Evolutionary conservation across 2,113 vertebrate genomes (phyloP).

Genomic region (Bubo bubo): DNA sequence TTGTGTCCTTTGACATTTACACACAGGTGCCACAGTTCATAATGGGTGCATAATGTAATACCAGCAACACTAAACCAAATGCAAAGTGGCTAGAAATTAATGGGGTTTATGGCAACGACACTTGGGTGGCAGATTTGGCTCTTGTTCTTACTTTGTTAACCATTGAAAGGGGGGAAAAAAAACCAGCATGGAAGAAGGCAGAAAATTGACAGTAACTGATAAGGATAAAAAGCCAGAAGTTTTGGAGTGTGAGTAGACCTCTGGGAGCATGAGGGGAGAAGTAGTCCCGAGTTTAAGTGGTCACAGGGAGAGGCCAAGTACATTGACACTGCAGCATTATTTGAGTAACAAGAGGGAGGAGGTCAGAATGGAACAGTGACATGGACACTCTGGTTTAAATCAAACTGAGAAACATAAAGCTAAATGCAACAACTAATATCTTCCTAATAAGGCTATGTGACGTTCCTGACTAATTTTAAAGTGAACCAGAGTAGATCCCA

Average conservation of each 20-base stretch:
- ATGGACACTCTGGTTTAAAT: background rate
- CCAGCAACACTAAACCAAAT: background rate
- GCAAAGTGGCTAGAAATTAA: background rate
- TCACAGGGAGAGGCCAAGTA: background rate
- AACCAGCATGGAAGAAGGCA: rapidly evolving
- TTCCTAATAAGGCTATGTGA: background rate
- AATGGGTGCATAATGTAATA: background rate
- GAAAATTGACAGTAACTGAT: background rate
- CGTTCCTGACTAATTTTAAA: background rate
- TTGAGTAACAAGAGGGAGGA: background rate
- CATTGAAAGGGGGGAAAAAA: background rate
- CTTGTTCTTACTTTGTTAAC: background rate
- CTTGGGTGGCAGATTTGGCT: background rate
- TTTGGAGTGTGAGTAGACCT: background rate
- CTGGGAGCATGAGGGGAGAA: background rate
- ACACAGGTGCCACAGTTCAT: background rate
- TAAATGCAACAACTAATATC: background rate
- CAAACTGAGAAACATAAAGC: background rate
- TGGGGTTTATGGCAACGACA: background rate
- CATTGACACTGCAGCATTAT: background rate
- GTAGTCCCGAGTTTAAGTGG: background rate
- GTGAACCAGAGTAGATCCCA: background rate
- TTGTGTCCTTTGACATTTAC: background rate
- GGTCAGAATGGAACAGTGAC: background rate
- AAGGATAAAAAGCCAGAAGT: background rate